Base-by-base conservation (phyloP, 1,140 invertebrate species). In the Formica selysi region DNA sequence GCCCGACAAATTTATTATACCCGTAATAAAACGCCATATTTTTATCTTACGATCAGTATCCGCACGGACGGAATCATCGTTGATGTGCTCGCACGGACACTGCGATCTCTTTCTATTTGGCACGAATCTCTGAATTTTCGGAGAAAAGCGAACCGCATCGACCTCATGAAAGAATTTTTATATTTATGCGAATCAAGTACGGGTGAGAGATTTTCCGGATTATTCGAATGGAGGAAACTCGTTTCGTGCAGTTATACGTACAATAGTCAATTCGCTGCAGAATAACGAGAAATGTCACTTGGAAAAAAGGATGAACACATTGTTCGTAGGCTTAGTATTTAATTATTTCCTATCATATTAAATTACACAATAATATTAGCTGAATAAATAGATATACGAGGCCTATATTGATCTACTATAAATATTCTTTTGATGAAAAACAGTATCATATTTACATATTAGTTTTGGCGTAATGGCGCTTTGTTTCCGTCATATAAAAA, bases 31-130 rank as follows among this genome's bases (percentile, higher is more conserved):
- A 79, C 36, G 38, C 0, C 16, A n/a, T 62, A 86, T 86, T 51
- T 19, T 87, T 65, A 80, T 86, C 65, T 62, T n/a, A 38, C 59
- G 38, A 87, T 80, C 76, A 32, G n/a, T 13, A 8, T 4, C 29
- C 48, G 48, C 78, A 16, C 32, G 48, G 41, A n/a, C n/a, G 13
- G n/a, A 65, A 29, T 76, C 16, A 61, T 26, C 10, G 54, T 16
- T 41, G 36, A 22, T 41, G 29, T 29, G 62, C 41, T 41, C 76
- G 22, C 73, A 48, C 19, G 16, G 22, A 71, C 19, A 44, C 26
- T 16, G 44, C 32, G 44, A 41, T 61, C 36, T n/a, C 19, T 61
- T n/a, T 48, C 29, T 61, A 61, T 83, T 83, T 73, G 68, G 68
- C 76, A 59, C 38, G 22, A 16, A 59, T 67, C 48, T 54, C 32